Evolutionary conservation across 53 echinoderm and acorn worm genomes (phyloP).

Genomic region (Apostichopus leukothele): DNA sequence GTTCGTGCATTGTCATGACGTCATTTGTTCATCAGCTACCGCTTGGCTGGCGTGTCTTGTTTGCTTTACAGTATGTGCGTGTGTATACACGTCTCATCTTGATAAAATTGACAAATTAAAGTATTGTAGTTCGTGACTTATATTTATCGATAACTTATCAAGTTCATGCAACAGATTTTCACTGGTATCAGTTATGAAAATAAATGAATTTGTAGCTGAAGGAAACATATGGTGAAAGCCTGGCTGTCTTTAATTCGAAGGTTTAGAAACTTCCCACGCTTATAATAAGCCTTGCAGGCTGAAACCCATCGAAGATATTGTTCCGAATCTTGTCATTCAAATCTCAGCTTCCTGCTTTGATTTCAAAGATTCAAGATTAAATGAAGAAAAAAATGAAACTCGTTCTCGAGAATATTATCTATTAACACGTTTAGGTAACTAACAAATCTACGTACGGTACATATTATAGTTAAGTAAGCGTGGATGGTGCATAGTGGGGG

Average conservation of each 20-base stretch:
- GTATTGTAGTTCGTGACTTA: conserved; percentile 5
- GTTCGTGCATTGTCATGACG: conserved; percentile 25
- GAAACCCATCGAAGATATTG: too few species aligned
- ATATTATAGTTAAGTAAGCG: too few species aligned
- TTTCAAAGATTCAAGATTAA: too few species aligned
- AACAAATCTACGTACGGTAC: too few species aligned
- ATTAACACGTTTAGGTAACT: too few species aligned
- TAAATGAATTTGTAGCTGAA: background rate
- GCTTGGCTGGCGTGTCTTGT: conserved; percentile 23
- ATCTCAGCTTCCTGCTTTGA: too few species aligned
- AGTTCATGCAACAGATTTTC: conserved; percentile 6
- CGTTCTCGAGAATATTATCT: too few species aligned
- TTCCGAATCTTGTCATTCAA: too few species aligned
- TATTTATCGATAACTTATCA: background rate
- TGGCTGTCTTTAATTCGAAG: background rate
- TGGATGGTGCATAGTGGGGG: too few species aligned
- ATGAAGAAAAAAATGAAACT: too few species aligned
- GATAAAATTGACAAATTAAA: conserved; percentile 31
- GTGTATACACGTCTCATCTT: conserved; percentile 9
- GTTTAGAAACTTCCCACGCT: background rate
- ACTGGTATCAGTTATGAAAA: background rate
- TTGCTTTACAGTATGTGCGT: conserved; percentile 23
- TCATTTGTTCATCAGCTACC: conserved; percentile 10
- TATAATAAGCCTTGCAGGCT: too few species aligned
- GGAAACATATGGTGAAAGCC: conserved; percentile 1